A percentile compares a stretch with the other conserved stretches of the same genome.
Evolutionary conservation across 2,888 invertebrate species (phyloP).

Genomic region (Chesias legatella): DNA sequence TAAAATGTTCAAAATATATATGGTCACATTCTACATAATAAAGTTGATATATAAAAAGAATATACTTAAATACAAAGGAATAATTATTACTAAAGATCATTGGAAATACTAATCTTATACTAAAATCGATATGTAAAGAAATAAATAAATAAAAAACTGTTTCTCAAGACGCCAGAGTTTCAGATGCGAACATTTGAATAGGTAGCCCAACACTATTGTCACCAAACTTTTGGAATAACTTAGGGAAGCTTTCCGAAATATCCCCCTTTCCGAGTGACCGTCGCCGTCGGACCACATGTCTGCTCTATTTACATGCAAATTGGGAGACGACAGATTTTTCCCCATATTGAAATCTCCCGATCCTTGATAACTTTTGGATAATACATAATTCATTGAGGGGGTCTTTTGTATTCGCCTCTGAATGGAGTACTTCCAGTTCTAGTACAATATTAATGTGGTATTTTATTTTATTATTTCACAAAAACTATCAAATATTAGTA

Average conservation of each 20-base stretch:
- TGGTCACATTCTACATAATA: no score
- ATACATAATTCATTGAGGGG: slow-evolving; percentile 47
- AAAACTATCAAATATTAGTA: no score
- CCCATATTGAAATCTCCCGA: slow-evolving; percentile 30
- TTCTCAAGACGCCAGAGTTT: slow-evolving; percentile 41
- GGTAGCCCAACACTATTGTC: slow-evolving; percentile 30
- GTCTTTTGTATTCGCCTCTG: slow-evolving; percentile 38
- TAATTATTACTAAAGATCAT: no score
- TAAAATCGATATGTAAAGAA: no score
- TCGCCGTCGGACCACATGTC: slow-evolving; percentile 47
- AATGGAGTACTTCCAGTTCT: no score
- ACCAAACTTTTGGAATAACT: slow-evolving; percentile 60
- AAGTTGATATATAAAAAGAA: no score
- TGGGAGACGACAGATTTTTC: slow-evolving; percentile 46
- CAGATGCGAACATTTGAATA: slow-evolving; percentile 24
- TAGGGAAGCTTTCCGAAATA: slow-evolving; percentile 33
- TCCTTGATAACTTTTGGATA: slow-evolving; percentile 40
- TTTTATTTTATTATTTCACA: no score
- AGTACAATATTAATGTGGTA: no score
- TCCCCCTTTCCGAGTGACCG: slow-evolving; percentile 34
- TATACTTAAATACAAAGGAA: no score
- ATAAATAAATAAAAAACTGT: no score
- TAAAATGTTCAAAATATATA: no score
- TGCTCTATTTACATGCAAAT: slow-evolving; percentile 64
- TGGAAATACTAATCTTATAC: no score